Evolutionary conservation across 2,797 vertebrate species (phyloP).

Genomic region (Schizopygopsis malacanthus): DNA sequence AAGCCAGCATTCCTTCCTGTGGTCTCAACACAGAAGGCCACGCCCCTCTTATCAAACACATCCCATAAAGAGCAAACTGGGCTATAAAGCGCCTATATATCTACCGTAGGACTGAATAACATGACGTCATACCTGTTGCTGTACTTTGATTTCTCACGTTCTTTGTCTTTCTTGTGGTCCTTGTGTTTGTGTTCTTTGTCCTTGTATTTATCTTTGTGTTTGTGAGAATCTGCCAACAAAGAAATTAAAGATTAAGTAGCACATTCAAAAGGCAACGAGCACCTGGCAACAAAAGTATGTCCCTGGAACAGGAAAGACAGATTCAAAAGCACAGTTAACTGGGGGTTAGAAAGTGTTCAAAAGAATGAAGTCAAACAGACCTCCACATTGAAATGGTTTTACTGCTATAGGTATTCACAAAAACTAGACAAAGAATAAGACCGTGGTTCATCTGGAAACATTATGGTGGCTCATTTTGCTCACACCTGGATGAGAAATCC

Average conservation of each 20-base stretch:
- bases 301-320: constrained; percentile 10
- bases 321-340: background rate
- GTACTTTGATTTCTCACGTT: constrained; percentile 94
- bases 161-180: constrained; percentile 98
- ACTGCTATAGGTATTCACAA: background rate
- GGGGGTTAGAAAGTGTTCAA: background rate
- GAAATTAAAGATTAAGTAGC: constrained; percentile 36
- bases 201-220: constrained; percentile 97
- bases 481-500: constrained; percentile 22
- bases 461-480: background rate
- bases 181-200: constrained; percentile 96
- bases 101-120: background rate
- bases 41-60: constrained; percentile 48
- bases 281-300: constrained; percentile 26
- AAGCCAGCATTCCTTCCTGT: constrained; percentile 51
- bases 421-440: background rate
- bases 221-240: constrained; percentile 87
- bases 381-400: background rate
- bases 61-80: constrained; percentile 1
- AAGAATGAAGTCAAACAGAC: background rate
- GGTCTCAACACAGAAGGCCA: constrained; percentile 33
- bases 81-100: constrained; percentile 22
- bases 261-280: constrained; percentile 6
- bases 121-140: constrained; percentile 87
- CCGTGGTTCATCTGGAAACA: background rate